Evolutionary conservation across 2,113 vertebrate genomes (phyloP).

Genomic region (Steatornis caripensis): DNA sequence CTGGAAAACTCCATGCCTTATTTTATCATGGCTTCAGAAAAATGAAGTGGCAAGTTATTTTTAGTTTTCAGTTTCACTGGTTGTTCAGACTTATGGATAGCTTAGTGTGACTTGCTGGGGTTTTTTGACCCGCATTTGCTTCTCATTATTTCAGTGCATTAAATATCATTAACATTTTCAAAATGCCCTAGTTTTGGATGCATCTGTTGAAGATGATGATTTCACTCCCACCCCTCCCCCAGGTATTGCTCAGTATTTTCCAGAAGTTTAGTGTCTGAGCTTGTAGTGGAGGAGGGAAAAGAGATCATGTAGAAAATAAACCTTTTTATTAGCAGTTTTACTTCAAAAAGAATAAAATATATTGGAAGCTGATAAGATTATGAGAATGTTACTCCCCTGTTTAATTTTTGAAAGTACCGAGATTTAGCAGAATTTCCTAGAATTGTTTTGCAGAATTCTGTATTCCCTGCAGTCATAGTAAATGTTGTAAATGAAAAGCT

Average conservation of each 20-base stretch:
- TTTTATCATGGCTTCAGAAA: background rate
- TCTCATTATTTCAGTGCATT: background rate
- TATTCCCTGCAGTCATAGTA: background rate
- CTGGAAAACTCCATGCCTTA: background rate
- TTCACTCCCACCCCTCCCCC: background rate
- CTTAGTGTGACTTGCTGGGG: background rate
- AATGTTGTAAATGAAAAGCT: background rate
- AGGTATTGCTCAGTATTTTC: constrained; percentile 11
- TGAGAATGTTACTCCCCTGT: background rate
- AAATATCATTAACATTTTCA: background rate
- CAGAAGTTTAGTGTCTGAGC: background rate
- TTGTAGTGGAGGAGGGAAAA: background rate
- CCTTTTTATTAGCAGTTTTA: background rate
- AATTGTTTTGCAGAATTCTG: background rate
- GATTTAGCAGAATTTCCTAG: background rate
- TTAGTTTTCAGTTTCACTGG: background rate
- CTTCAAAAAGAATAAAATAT: background rate
- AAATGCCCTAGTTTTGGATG: background rate
- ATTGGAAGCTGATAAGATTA: background rate
- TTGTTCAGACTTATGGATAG: background rate
- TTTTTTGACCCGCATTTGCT: background rate
- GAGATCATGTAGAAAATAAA: background rate
- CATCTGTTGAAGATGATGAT: background rate
- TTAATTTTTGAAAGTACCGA: background rate
- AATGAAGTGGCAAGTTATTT: background rate